Percentiles rank a stretch among this genome's conserved stretches.
phyloP scores from a whole-genome alignment of 2,797 vertebrate species.

The Enteromius argenteus region DNA sequence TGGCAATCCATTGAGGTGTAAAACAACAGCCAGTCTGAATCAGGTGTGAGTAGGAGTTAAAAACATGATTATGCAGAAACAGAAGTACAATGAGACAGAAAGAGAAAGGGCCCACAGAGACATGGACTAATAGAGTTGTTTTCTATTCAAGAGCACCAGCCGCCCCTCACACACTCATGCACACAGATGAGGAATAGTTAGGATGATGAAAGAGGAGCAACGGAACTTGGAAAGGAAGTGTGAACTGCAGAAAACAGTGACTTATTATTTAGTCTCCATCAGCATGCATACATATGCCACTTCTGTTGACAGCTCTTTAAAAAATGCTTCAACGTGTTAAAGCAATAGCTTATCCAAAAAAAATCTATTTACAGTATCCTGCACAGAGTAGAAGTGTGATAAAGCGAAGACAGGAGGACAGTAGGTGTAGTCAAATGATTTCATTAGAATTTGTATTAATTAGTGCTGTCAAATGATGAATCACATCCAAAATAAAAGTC shows the following conservation, averaged over 20 bases:
- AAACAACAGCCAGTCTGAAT: background rate
- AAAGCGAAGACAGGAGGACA: background rate
- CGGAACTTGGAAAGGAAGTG: conserved; percentile 33
- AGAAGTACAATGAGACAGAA: conserved; percentile 15
- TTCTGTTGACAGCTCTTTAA: background rate
- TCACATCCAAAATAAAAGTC: no score
- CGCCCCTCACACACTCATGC: conserved; percentile 12
- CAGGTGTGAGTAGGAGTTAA: background rate
- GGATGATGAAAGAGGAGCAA: conserved; percentile 27
- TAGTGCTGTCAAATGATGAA: no score
- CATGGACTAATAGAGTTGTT: conserved; percentile 46
- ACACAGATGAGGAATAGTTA: conserved; percentile 42
- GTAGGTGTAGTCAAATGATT: background rate
- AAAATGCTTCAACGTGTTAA: background rate
- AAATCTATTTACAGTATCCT: background rate
- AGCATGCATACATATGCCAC: background rate
- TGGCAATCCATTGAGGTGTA: background rate
- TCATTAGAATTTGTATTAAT: background rate
- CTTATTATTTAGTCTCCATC: conserved; percentile 39
- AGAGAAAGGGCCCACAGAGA: conserved; percentile 41
- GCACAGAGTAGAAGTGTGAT: conserved; percentile 15
- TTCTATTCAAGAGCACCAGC: conserved; percentile 59
- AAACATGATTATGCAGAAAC: background rate
- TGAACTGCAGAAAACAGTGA: conserved; percentile 34
- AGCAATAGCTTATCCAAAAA: background rate